Evolutionary conservation across 1,140 invertebrate species (phyloP).

Genomic region (Phenacoccus solenopsis): DNA sequence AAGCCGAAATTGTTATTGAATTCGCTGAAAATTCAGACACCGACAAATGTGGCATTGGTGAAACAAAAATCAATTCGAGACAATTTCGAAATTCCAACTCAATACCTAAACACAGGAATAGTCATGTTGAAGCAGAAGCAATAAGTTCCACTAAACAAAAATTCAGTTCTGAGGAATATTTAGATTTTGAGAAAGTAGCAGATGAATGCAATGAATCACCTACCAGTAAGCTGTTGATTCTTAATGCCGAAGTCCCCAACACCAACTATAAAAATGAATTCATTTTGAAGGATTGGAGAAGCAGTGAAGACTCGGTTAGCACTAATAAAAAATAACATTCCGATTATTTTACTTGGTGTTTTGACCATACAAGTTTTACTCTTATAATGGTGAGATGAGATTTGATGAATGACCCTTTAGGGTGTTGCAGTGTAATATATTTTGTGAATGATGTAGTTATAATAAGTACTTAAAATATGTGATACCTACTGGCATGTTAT

Average conservation of each 20-base stretch:
- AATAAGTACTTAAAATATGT: too few relatives aligned
- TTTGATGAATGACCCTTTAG: too few relatives aligned
- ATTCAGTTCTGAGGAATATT: slow-evolving; percentile 6
- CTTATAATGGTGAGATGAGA: too few relatives aligned
- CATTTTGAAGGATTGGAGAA: not conserved
- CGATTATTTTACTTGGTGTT: too few relatives aligned
- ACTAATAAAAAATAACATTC: too few relatives aligned
- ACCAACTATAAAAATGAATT: not conserved
- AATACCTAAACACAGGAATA: not conserved
- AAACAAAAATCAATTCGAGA: not conserved
- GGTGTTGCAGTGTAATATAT: too few relatives aligned
- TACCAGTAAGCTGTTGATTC: not conserved
- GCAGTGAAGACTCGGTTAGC: not conserved
- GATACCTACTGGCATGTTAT: too few relatives aligned
- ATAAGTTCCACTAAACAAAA: not conserved
- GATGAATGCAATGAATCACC: not conserved
- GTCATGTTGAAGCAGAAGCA: not conserved
- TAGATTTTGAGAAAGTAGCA: not conserved
- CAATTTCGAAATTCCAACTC: not conserved
- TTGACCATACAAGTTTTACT: too few relatives aligned
- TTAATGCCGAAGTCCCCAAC: not conserved
- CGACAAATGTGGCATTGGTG: not conserved
- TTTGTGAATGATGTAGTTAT: too few relatives aligned
- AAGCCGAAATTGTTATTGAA: slow-evolving; percentile 31
- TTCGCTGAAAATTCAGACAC: slow-evolving; percentile 23